Base-by-base conservation (phyloP, 2,888 invertebrate species). In the Melolontha melolontha region DNA sequence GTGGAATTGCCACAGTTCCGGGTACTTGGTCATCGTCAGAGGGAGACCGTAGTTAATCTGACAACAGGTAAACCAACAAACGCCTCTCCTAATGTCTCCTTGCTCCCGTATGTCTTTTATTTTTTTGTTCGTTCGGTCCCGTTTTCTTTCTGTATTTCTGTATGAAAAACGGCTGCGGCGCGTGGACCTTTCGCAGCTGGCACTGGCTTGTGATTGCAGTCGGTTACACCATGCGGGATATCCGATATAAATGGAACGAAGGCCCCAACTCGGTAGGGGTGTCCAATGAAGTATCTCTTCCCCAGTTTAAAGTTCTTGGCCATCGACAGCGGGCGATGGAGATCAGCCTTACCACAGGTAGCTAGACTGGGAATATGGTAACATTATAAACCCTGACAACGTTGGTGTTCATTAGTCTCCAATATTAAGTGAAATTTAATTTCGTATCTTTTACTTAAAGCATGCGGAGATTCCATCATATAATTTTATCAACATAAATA, bases 161-260 rank as follows among this genome's bases (percentile, higher is more conserved):
- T 42, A 41, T 70, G 34, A 51, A 62, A 65, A 74, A 69, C 75
- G 76, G 78, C 78, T 76, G 76, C 78, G 78, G 77, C 73, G 75
- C 72, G 68, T 74, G 74, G 72, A 75, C 71, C 66, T 62, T 73
- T 76, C 77, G 79, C 78, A 75, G 75, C 72, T 74, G 71, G 73
- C 72, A 75, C 80, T 83, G 81, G 82, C 82, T 83, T 83, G 81
- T 83, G 80, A 81, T 85, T 87, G 86, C 91, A 96, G 96, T 96
- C 92, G 96, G 96, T 90, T 96, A 96, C 92, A 96, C 96, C 87
- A 96, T 95, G 95, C 90, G 94, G 88, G 96, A 96, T 91, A 96
- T 96, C 90, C 92, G 95, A 84, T 96, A 96, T 92, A 94, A 94
- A 86, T 96, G 96, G 96, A 94, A 95, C 89, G 94, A 95, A 87